Evolutionary conservation across 2,888 invertebrate species (phyloP).

Genomic region (Anorthoa munda): DNA sequence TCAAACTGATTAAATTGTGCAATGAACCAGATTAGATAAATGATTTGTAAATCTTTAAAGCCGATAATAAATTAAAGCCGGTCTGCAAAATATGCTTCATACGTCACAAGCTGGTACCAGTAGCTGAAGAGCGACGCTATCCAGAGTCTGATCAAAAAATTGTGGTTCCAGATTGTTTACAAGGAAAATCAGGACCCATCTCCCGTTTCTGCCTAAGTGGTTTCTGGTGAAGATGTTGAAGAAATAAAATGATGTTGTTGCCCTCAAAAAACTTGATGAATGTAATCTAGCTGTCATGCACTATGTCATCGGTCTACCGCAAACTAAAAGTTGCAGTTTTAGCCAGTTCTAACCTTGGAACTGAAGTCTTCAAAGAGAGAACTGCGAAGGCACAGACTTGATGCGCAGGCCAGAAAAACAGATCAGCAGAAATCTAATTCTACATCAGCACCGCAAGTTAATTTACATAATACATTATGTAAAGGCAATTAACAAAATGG

Average conservation of each 20-base stretch:
- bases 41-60: slow-evolving; percentile 17
- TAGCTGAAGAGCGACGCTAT: neutral
- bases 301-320: neutral
- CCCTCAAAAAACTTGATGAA: too few relatives aligned
- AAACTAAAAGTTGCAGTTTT: neutral
- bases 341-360: neutral
- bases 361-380: too few relatives aligned
- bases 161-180: neutral
- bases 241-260: neutral
- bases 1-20: neutral
- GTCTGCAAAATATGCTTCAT: neutral
- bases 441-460: neutral
- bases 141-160: neutral
- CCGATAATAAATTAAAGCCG: slow-evolving; percentile 2
- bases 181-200: neutral
- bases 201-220: too few relatives aligned
- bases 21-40: slow-evolving; percentile 26
- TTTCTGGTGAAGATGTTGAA: too few relatives aligned
- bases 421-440: neutral
- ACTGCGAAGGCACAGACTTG: too few relatives aligned
- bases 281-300: too few relatives aligned
- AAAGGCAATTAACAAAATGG: slow-evolving; percentile 35
- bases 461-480: slow-evolving; percentile 23
- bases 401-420: neutral
- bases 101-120: neutral